phyloP scores from a whole-genome alignment of 2,888 invertebrate genomes.

The Pimpla rufipes region DNA sequence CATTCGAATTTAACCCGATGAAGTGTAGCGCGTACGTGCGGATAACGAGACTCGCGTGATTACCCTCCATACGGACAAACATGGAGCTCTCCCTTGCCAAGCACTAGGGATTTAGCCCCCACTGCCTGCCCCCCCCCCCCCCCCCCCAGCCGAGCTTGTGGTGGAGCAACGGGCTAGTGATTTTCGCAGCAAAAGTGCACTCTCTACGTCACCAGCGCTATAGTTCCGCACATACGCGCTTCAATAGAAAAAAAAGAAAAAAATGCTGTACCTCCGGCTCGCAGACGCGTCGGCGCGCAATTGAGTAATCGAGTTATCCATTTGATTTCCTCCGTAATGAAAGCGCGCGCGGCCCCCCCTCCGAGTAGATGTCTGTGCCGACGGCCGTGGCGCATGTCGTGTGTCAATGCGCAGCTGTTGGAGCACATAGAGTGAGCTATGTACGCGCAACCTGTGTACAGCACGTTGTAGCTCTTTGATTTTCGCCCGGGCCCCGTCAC shows the following conservation, averaged over 20 bases:
- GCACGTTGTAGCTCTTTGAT: not conserved
- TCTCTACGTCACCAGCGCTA: not conserved
- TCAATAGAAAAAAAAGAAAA: slow-evolving; percentile 28
- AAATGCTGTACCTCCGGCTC: slow-evolving; percentile 37
- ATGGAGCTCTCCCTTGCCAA: slow-evolving; percentile 8
- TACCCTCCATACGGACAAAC: slow-evolving; percentile 39
- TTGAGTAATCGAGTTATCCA: slow-evolving; percentile 68
- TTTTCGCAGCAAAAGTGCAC: slow-evolving; percentile 40
- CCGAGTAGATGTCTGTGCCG: slow-evolving; percentile 24
- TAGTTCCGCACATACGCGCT: slow-evolving; percentile 19
- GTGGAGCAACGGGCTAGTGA: slow-evolving; percentile 17
- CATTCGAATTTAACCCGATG: slow-evolving; percentile 33
- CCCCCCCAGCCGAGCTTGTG: not conserved
- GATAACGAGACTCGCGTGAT: slow-evolving; percentile 51
- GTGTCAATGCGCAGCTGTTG: not conserved
- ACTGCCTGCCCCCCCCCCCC: not conserved
- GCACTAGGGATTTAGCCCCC: slow-evolving; percentile 14
- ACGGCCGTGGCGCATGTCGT: slow-evolving; percentile 4
- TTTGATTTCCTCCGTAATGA: slow-evolving; percentile 64
- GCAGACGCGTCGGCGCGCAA: slow-evolving; percentile 52
- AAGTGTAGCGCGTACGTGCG: slow-evolving; percentile 26
- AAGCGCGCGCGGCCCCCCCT: slow-evolving; percentile 11
- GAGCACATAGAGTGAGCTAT: not conserved
- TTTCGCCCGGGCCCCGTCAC: too few relatives aligned
- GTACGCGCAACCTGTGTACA: not conserved